A percentile compares a stretch with the other conserved stretches of the same genome.
Conservation (phyloP, 2,888 invertebrate genomes). For the Stenotaenia linearis region DNA sequence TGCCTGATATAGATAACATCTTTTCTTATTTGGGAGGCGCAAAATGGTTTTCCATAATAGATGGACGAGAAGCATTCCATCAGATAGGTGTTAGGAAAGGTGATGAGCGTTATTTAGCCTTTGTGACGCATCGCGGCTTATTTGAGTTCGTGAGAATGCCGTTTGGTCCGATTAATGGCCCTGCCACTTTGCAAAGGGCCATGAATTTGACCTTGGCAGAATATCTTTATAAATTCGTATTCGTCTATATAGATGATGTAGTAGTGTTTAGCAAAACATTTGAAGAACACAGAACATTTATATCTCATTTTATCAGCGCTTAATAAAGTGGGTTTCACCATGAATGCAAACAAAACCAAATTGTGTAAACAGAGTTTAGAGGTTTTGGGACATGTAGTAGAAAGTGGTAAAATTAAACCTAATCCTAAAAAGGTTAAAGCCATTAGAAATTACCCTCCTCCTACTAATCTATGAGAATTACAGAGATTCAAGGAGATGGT, state of each 20-base stretch:
- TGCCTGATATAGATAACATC: neutral
- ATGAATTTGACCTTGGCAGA: neutral
- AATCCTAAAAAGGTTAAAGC: no score
- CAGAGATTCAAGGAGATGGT: neutral
- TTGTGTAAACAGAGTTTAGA: neutral
- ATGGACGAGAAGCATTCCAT: neutral
- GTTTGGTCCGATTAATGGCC: neutral
- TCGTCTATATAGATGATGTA: neutral
- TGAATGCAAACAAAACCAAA: neutral
- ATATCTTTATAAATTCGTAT: neutral
- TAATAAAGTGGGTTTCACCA: no score
- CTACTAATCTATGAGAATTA: neutral
- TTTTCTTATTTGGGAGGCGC: neutral
- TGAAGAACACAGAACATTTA: neutral
- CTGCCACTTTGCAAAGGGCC: neutral
- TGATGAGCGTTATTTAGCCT: neutral
- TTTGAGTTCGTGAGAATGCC: neutral
- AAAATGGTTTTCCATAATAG: neutral
- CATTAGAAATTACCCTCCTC: neutral
- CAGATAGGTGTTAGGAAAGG: neutral
- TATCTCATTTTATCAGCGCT: neutral
- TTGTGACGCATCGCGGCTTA: neutral
- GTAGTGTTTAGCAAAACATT: neutral
- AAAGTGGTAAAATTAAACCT: neutral
- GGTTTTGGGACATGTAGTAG: neutral